Base-by-base conservation (phyloP, 2,888 invertebrate genomes). In the Carterocephalus palaemon region DNA sequence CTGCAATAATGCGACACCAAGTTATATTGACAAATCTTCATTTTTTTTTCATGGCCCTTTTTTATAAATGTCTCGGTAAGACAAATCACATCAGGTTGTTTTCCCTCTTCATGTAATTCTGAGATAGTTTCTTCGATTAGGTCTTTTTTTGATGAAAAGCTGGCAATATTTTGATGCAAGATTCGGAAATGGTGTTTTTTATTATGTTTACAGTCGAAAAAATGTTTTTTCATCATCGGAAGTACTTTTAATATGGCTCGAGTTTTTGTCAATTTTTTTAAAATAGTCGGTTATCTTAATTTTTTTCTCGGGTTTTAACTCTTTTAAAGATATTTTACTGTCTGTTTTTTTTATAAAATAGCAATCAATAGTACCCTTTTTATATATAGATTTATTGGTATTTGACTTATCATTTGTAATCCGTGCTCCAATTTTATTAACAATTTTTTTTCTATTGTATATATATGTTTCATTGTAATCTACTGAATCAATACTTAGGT, bases 161-260 rank as follows among this genome's bases (percentile, higher is more conserved):
- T 41, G 1, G 42, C 34, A 8, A 52, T 52, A 29, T 49, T 49
- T 45, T 52, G 48, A 17, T 49, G 48, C 8, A 52, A 7, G 5
- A 52, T 20, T 8, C 2, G 17, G 23, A 48, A 33, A 4, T 26
- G 16, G 3, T n/a, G n/a, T n/a, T n/a, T n/a, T n/a, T n/a, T n/a
- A n/a, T n/a, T n/a, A n/a, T n/a, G n/a, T n/a, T 16, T 39, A 17
- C 1, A 16, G 12, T 16, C 37, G 24, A 26, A 24, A 37, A 37
- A 37, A 28, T 2, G 10, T 9, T 17, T 38, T 3, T 10, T 26
- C 10, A 6, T 23, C 7, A n/a, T n/a, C n/a, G n/a, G n/a, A 8
- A 17, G 3, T 3, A 6, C 7, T 26, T 23, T 37, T 26, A 26
- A 4, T 37, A n/a, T n/a, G n/a, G n/a, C n/a, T n/a, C n/a, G n/a